Conservation (phyloP, 2,113 vertebrate genomes). For the Phoenicopterus ruber region DNA sequence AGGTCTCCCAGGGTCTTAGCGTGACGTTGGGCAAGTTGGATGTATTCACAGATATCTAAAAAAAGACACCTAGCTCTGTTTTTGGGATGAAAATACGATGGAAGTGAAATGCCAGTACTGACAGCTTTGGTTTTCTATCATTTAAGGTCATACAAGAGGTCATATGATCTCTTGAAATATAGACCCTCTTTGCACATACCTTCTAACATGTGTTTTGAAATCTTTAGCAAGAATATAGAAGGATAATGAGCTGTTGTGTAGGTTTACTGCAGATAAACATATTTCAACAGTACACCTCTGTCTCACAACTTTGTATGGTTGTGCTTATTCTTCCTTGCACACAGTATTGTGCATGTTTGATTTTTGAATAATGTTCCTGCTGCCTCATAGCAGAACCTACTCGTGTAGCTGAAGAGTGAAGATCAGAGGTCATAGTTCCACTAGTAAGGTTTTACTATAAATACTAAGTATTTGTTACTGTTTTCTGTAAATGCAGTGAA, state of each 20-base stretch:
- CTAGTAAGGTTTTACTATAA: conserved; percentile 31
- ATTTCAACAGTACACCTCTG: rapidly evolving
- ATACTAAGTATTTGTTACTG: conserved; percentile 38
- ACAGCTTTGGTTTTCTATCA: neutral
- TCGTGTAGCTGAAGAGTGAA: neutral
- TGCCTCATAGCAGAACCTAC: neutral
- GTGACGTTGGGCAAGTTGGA: neutral
- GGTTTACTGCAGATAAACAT: neutral
- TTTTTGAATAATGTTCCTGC: neutral
- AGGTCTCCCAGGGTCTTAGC: neutral
- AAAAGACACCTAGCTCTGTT: neutral
- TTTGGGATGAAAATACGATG: neutral
- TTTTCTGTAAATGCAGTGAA: conserved; percentile 13
- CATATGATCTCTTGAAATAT: neutral
- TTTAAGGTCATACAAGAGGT: neutral
- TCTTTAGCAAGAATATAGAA: rapidly evolving
- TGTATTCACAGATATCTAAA: neutral
- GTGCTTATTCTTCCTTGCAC: rapidly evolving
- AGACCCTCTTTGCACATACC: neutral
- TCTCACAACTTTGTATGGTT: neutral
- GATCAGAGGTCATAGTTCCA: conserved; percentile 32
- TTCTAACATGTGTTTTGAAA: neutral
- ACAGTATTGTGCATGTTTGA: neutral
- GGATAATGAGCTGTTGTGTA: rapidly evolving
- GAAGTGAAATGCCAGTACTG: neutral